phyloP scores from a whole-genome alignment of 2,113 vertebrate species.

The Callaeas wilsoni region DNA sequence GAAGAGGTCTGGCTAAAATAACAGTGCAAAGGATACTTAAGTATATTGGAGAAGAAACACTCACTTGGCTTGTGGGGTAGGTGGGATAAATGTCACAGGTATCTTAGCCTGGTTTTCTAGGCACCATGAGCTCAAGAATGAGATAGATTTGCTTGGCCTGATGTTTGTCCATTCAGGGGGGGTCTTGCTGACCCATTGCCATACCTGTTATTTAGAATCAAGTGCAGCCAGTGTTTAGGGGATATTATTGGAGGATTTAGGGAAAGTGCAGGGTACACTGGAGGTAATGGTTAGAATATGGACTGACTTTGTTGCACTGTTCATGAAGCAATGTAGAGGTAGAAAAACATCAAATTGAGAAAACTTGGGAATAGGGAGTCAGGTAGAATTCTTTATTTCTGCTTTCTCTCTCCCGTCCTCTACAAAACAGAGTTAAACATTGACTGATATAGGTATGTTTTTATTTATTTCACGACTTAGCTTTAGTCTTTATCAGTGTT shows the following conservation, averaged over 20 bases:
- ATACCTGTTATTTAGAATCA: not conserved
- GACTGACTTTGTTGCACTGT: not conserved
- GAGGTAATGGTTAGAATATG: not conserved
- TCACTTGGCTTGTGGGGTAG: not conserved
- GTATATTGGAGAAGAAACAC: not conserved
- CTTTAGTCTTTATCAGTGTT: not conserved
- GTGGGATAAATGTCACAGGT: not conserved
- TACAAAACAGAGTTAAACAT: not conserved
- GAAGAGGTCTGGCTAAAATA: not conserved
- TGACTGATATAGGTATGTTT: accelerated
- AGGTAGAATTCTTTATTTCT: not conserved
- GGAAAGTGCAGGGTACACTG: not conserved
- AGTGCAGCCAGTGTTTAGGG: not conserved
- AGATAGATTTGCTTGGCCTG: not conserved
- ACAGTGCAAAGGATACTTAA: not conserved
- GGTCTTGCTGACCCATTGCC: not conserved
- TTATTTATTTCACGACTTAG: not conserved
- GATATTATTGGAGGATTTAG: not conserved
- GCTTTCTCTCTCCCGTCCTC: not conserved
- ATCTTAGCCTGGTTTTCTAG: not conserved
- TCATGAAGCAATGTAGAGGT: not conserved
- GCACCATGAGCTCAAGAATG: not conserved
- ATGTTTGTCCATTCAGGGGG: not conserved
- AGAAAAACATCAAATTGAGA: not conserved
- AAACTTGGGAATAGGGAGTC: not conserved